phyloP scores from a whole-genome alignment of 2,113 vertebrate genomes.

The Melospiza georgiana region DNA sequence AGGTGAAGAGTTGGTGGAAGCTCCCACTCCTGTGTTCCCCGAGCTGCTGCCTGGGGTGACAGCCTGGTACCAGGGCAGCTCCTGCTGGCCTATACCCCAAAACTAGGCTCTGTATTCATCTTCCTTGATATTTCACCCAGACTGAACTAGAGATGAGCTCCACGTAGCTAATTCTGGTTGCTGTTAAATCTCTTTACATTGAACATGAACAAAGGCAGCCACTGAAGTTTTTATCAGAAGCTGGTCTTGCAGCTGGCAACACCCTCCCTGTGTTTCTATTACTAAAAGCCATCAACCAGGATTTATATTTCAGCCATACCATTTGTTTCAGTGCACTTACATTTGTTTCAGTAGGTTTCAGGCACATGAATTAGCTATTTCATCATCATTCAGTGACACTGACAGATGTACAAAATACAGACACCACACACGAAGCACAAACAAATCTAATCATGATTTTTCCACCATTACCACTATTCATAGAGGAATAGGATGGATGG shows the following conservation, averaged over 20 bases:
- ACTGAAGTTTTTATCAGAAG: not conserved
- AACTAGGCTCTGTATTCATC: not conserved
- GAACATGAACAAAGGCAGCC: not conserved
- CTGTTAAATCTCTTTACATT: not conserved
- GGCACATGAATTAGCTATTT: slow-evolving; percentile 21
- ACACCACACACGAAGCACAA: not conserved
- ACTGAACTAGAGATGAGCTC: not conserved
- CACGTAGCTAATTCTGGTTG: not conserved
- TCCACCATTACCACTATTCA: not conserved
- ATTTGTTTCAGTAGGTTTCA: not conserved
- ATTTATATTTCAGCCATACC: not conserved
- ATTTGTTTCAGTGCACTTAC: not conserved
- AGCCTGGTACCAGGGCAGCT: not conserved
- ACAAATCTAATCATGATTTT: not conserved
- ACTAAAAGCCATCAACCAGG: not conserved
- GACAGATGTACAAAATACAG: not conserved
- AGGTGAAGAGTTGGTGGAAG: not conserved
- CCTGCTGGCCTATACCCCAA: not conserved
- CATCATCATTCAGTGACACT: not conserved
- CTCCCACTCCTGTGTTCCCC: not conserved
- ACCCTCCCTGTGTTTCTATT: not conserved
- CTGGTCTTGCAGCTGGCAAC: not conserved
- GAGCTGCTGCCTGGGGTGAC: not conserved
- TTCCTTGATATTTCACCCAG: not conserved
- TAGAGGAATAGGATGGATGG: not conserved